Conservation (phyloP, 37 sponge, comb jelly and placozoan species). For the Aphrocallistes beatrix region DNA sequence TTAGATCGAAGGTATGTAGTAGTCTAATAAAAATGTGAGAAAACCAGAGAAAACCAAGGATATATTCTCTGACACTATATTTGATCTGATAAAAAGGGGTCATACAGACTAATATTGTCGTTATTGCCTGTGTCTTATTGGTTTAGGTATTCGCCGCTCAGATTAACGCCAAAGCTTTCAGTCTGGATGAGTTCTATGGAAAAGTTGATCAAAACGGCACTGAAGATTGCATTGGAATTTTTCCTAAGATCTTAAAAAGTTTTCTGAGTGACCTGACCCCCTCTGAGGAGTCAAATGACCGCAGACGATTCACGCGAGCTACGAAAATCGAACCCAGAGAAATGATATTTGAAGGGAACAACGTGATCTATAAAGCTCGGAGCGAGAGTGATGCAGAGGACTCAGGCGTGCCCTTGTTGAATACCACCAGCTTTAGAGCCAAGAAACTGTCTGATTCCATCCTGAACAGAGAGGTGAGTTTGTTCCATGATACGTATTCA, state of each 20-base stretch:
- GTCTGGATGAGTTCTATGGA: background rate
- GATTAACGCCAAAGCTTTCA: background rate
- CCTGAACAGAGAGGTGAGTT: background rate
- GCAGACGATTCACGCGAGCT: background rate
- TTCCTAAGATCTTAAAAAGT: background rate
- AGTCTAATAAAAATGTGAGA: too few species aligned
- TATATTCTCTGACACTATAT: too few species aligned
- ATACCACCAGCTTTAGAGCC: background rate
- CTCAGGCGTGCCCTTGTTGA: background rate
- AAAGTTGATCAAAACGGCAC: background rate
- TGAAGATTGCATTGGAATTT: background rate
- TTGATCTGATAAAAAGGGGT: too few species aligned
- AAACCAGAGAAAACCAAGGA: too few species aligned
- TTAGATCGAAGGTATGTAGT: background rate
- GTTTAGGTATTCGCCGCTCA: background rate
- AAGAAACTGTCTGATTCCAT: background rate
- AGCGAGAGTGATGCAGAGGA: background rate
- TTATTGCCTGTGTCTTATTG: background rate
- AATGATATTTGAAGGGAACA: background rate
- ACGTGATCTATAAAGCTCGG: background rate
- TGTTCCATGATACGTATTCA: background rate
- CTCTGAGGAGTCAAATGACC: background rate
- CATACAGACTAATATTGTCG: background rate
- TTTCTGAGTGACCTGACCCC: conserved; percentile 1
- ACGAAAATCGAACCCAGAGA: background rate